phyloP scores from a whole-genome alignment of 2,797 vertebrate genomes.

The Premnoplex brunnescens region DNA sequence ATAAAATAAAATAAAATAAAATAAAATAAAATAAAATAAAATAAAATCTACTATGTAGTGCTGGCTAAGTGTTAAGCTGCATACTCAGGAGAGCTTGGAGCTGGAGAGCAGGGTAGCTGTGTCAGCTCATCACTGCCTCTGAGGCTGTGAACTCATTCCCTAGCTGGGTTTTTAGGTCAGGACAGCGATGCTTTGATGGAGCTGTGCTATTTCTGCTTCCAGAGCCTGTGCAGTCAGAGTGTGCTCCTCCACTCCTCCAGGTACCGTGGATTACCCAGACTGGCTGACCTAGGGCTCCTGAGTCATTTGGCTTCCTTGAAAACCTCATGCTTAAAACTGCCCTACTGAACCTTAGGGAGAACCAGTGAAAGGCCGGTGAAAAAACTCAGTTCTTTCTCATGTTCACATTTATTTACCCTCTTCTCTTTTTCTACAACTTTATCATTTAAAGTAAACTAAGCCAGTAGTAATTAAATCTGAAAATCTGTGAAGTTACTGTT shows the following conservation, averaged over 20 bases:
- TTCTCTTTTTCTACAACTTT: neutral
- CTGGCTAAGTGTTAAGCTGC: neutral
- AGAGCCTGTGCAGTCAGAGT: neutral
- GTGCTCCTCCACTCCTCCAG: rapidly evolving
- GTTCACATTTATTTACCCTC: neutral
- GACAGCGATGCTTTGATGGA: neutral
- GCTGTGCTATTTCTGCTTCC: neutral
- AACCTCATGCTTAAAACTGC: neutral
- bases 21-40: neutral
- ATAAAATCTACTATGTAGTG: neutral
- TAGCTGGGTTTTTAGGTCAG: neutral
- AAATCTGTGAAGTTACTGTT: slow-evolving; percentile 65
- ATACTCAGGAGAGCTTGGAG: rapidly evolving
- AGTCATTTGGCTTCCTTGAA: neutral
- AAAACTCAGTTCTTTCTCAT: neutral
- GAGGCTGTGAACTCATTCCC: neutral
- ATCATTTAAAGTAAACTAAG: neutral
- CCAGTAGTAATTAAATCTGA: slow-evolving; percentile 51
- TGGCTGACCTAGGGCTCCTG: neutral
- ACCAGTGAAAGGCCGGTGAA: neutral
- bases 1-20: neutral
- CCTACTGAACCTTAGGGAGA: neutral
- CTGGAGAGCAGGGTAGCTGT: neutral
- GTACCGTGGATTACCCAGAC: neutral
- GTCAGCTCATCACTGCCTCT: neutral